Base-by-base conservation (phyloP, 1,140 invertebrate species). In the Platorchestia sp. region DNA sequence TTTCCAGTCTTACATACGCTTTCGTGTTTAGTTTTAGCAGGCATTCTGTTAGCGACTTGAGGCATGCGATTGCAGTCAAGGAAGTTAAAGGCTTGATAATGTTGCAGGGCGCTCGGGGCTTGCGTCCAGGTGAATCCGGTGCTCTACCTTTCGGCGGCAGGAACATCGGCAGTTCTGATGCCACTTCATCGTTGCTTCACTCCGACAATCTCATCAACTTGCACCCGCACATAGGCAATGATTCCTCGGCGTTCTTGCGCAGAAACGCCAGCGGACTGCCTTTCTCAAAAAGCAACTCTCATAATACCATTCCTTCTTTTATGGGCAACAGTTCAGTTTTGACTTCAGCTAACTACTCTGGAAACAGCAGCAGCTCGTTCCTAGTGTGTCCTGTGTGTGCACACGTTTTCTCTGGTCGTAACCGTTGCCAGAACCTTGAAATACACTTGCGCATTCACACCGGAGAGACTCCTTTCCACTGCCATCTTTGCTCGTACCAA, bases 381-480 rank as follows among this genome's bases (percentile, higher is more conserved):
- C 41, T 44, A 89, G 87, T 89, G n/a, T 96, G 96, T 95, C 96
- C 95, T 91, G 95, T 96, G 41, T 96, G 96, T 96, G 95, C 95
- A 59, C 89, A 95, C 95, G 95, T 95, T 95, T 96, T 96, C 95
- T 95, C 95, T 95, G 96, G 96, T 75, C 96, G 96, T 53, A 96
- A 96, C 93, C 96, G 96, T 95, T 95, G 96, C 95, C 96, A 96
- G 95, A 96, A 96, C 95, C 96, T 97, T 95, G 95, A 96, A 89
- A 96, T 97, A 45, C 97, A 97, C 96, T 96, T 97, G 96, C 96
- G 97, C n/a, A 96, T 96, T 43, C 97, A 97, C 95, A 97, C 97
- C 0, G 96, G 97, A 5, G 97, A 98, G 96, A 96, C 97, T 95
- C 97, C 97, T 19, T 98, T 97, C 96, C 97, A 97, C 95, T 98